phyloP scores from a whole-genome alignment of 2,113 vertebrate species.

The Otocyon megalotis region DNA sequence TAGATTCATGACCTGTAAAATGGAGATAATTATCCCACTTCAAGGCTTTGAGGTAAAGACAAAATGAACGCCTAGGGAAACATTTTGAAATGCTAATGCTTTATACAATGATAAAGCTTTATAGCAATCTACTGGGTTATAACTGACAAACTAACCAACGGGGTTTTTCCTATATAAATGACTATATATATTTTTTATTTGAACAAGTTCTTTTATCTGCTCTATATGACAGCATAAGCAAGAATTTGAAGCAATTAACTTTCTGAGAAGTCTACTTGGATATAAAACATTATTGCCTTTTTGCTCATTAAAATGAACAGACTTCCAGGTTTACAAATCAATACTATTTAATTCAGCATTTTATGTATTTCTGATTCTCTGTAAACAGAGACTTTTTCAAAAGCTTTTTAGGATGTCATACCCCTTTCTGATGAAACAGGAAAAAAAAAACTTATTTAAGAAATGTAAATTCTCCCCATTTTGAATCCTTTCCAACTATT shows the following conservation, averaged over 20 bases:
- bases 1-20: conserved; percentile 31
- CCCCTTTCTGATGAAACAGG: conserved; percentile 6
- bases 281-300: conserved; percentile 37
- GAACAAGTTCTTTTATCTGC: conserved; percentile 15
- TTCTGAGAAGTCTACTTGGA: conserved; percentile 75
- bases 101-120: not conserved
- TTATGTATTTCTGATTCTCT: conserved; percentile 74
- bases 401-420: conserved; percentile 65
- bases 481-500: not conserved
- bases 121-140: not conserved
- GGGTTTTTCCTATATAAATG: conserved; percentile 60
- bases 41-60: conserved; percentile 36
- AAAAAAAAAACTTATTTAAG: not conserved
- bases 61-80: not conserved
- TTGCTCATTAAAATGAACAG: conserved; percentile 78
- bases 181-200: conserved; percentile 49
- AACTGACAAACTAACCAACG: not conserved
- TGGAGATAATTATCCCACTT: not conserved
- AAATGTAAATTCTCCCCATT: not conserved
- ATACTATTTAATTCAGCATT: conserved; percentile 77
- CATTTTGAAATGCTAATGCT: not conserved
- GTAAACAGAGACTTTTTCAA: conserved; percentile 67
- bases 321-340: conserved; percentile 66
- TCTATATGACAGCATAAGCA: conserved; percentile 21
- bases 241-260: conserved; percentile 50